phyloP scores from a whole-genome alignment of 2,888 invertebrate genomes.

The Heliconius ismenius region DNA sequence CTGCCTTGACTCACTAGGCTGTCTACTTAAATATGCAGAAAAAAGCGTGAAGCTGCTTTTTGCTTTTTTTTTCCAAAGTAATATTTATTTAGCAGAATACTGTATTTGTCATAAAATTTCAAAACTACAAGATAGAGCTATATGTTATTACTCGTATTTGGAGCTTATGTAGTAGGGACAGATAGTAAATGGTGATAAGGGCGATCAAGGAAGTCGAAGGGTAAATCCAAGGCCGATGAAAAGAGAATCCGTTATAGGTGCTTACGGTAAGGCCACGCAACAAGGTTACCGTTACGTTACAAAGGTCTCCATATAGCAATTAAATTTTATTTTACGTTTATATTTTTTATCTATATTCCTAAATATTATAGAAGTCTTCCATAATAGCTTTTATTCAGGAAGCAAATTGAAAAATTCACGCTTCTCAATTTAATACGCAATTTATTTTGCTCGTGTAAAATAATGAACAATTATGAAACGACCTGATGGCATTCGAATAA shows the following conservation, averaged over 20 bases:
- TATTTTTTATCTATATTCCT: neutral
- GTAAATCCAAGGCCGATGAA: conserved; percentile 45
- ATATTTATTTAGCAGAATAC: conserved; percentile 9
- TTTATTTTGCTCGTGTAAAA: conserved; percentile 31
- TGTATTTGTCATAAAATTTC: conserved; percentile 41
- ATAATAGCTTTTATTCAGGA: neutral
- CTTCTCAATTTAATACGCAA: conserved; percentile 7
- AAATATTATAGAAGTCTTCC: conserved; percentile 1
- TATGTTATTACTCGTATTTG: conserved; percentile 34
- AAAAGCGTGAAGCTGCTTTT: no score
- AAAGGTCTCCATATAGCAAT: conserved; percentile 24
- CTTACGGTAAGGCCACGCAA: conserved; percentile 38
- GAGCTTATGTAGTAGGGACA: conserved; percentile 41
- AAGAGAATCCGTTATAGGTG: conserved; percentile 44
- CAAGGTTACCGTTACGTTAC: conserved; percentile 17
- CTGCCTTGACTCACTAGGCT: no score
- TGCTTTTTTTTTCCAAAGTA: neutral
- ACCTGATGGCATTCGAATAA: conserved; percentile 40
- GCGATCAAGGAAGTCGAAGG: conserved; percentile 47
- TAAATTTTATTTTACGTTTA: conserved; percentile 28
- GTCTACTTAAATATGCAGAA: no score
- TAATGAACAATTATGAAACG: conserved; percentile 42
- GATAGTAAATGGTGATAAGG: conserved; percentile 46
- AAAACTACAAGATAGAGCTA: conserved; percentile 26
- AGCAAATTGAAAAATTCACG: conserved; percentile 12